phyloP scores from a whole-genome alignment of 2,888 invertebrate genomes.

The Podabrus alpinus region DNA sequence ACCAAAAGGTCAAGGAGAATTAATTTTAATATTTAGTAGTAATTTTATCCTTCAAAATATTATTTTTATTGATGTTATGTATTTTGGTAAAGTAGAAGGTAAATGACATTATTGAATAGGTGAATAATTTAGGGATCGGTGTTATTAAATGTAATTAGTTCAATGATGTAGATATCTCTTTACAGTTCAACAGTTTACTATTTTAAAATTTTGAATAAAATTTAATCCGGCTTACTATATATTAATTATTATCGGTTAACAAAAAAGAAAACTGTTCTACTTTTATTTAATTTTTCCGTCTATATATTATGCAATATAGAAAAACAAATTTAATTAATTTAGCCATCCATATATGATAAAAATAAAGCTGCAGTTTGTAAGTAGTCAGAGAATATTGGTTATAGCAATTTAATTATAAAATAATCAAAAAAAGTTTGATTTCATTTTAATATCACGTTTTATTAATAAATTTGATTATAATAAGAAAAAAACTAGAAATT shows the following conservation, averaged over 20 bases:
- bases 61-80: background rate
- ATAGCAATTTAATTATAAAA: background rate
- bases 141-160: background rate
- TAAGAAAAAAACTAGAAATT: background rate
- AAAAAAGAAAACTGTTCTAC: no score
- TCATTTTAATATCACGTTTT: background rate
- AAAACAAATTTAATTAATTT: no score
- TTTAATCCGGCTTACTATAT: background rate
- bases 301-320: no score
- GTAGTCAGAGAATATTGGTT: no score
- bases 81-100: no score
- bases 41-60: background rate
- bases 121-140: background rate
- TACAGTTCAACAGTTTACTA: background rate
- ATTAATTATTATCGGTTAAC: no score
- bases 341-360: no score
- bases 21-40: no score
- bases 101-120: background rate
- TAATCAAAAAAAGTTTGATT: background rate
- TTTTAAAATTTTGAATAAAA: background rate
- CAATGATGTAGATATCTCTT: background rate
- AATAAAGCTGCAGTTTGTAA: no score
- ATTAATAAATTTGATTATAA: background rate
- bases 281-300: no score
- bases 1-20: background rate